Base-by-base conservation (phyloP, 1,140 invertebrate species). In the Asobara japonica region DNA sequence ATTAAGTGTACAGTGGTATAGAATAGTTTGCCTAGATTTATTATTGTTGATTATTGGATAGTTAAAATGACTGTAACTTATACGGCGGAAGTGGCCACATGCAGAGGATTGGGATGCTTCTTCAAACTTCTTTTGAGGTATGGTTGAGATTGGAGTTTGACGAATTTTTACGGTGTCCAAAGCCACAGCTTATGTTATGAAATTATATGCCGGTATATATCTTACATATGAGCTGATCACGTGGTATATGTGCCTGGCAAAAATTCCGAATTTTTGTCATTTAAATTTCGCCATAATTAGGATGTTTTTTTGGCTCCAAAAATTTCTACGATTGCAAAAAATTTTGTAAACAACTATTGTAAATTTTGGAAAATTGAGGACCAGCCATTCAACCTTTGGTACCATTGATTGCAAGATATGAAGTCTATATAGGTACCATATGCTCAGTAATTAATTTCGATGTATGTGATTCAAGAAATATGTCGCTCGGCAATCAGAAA, bases 31-130 rank as follows among this genome's bases (percentile, higher is more conserved):
- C 25, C 25, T 56, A 10, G 6, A 22, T 25, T 56, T 56, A 25
- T 56, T 56, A 11, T 36, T 36, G n/a, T 5, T 45, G 41, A 16
- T 45, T 38, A 2, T 45, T 45, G 41, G 18, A 11, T 45, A 6
- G 18, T 45, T 13, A 68, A 86, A 83, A 96, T 96, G 95, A 96
- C 95, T 74, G 93, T 97, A 18, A 94, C 94, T 0, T 97, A 97
- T 76, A 96, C 94, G 60, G 94, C 91, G 20, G 93, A 96, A 89
- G 95, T 97, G 73, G 95, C 95, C 64, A 95, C 95, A 71, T 95
- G 94, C 81, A 90, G 91, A 69, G 94, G 94, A 65, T 94, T 96
- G 82, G 94, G 94, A 72, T 96, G 93, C 80, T 94, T 95, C 84
- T 88, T 94, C 74, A 95, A 96, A 88, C 89, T 96, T 80, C 88